These are phyloP conservation scores for Malurus cyaneus DNA, from an alignment of 2,113 vertebrate species.

Conservation along the genomic window DNA sequence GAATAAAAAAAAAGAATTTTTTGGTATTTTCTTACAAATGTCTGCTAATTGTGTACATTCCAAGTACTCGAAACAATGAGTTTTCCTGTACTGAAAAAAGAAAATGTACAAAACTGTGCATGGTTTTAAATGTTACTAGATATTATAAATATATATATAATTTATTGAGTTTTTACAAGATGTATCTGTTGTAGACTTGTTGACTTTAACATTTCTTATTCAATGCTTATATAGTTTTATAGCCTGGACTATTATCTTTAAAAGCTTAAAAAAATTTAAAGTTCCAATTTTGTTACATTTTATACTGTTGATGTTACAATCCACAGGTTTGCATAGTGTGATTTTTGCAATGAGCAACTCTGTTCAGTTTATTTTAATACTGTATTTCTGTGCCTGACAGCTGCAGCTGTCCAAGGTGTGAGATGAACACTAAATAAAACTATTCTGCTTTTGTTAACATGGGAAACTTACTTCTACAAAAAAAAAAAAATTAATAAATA, in stretches of 20 bases:
- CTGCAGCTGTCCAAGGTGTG: slow-evolving; percentile 71
- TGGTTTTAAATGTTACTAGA: slow-evolving; percentile 73
- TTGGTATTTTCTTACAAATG: slow-evolving; percentile 77
- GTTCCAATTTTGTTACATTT: slow-evolving; percentile 67
- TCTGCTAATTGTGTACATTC: slow-evolving; percentile 76
- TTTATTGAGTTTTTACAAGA: slow-evolving; percentile 84
- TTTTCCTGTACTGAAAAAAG: slow-evolving; percentile 57
- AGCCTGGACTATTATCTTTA: slow-evolving; percentile 74
- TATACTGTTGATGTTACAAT: slow-evolving; percentile 73
- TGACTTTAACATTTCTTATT: slow-evolving; percentile 81
- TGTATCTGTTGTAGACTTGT: slow-evolving; percentile 77
- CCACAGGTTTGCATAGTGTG: slow-evolving; percentile 60
- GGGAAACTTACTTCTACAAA: slow-evolving; percentile 49
- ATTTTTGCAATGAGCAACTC: slow-evolving; percentile 37
- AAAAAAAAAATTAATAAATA: slow-evolving; percentile 41
- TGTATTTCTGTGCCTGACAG: slow-evolving; percentile 72
- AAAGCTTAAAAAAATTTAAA: slow-evolving; percentile 61
- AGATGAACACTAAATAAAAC: slow-evolving; percentile 79
- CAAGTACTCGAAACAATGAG: slow-evolving; percentile 47
- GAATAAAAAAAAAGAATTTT: slow-evolving; percentile 64
- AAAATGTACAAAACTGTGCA: slow-evolving; percentile 68
- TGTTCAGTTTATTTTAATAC: slow-evolving; percentile 51
- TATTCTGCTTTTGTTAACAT: slow-evolving; percentile 68
- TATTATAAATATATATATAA: slow-evolving; percentile 82
- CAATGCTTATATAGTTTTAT: slow-evolving; percentile 77